Percentiles rank a stretch among this genome's conserved stretches.
Evolutionary conservation across 2,888 invertebrate genomes (phyloP).

Genomic region (Sarcophaga variegata): DNA sequence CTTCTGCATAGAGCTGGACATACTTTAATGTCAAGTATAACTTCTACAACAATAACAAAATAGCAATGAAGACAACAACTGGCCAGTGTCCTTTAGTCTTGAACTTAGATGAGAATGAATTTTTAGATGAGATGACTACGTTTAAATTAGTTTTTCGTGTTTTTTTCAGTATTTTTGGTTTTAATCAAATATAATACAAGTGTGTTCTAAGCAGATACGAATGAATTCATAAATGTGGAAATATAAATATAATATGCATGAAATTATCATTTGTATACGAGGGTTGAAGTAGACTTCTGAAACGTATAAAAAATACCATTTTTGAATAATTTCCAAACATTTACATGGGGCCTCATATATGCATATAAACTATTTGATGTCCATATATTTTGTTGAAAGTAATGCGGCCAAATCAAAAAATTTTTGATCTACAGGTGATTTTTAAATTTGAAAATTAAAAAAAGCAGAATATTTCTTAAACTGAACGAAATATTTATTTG

Average conservation of each 20-base stretch:
- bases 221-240: slow-evolving; percentile 20
- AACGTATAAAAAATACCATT: no score
- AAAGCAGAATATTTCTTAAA: no score
- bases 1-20: neutral
- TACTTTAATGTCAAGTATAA: neutral
- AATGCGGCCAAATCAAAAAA: no score
- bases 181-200: slow-evolving; percentile 29
- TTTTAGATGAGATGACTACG: slow-evolving; percentile 41
- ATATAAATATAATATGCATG: neutral
- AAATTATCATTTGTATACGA: no score
- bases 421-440: no score
- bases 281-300: no score
- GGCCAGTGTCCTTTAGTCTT: neutral
- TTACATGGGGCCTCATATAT: no score
- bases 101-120: slow-evolving; percentile 22
- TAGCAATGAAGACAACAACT: slow-evolving; percentile 7
- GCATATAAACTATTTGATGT: no score
- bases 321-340: no score
- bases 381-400: no score
- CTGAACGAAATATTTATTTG: no score
- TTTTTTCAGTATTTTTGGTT: neutral
- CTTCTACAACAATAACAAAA: neutral
- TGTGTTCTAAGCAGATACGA: slow-evolving; percentile 37
- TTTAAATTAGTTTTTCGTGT: slow-evolving; percentile 27
- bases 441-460: no score